Evolutionary conservation across 2,888 invertebrate genomes (phyloP).

Genomic region (Sesamia inferens): DNA sequence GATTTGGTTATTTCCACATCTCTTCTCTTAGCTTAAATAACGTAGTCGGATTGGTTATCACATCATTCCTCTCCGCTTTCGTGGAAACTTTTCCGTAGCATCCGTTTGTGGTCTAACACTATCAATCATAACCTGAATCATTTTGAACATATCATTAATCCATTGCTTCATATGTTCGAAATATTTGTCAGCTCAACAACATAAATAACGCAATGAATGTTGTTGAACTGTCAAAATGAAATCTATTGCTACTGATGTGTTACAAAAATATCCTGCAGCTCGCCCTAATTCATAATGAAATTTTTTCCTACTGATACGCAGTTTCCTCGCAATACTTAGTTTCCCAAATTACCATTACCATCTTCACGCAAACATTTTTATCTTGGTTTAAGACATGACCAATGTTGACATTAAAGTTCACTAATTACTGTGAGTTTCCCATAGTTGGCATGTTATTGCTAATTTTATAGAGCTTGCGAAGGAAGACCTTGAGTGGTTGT

Average conservation of each 20-base stretch:
- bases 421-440: slow-evolving; percentile 60
- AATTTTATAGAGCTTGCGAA: slow-evolving; percentile 63
- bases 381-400: slow-evolving; percentile 41
- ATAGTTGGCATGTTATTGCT: slow-evolving; percentile 65
- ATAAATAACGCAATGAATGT: not conserved
- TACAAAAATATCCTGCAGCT: too few relatives aligned
- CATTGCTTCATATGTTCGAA: too few relatives aligned
- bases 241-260: not conserved
- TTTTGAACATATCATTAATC: not conserved
- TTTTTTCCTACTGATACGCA: not conserved
- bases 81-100: too few relatives aligned
- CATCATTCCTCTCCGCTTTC: too few relatives aligned
- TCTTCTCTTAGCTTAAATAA: too few relatives aligned
- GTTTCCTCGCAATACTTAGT: not conserved
- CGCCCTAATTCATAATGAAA: not conserved
- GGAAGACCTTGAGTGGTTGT: slow-evolving; percentile 65
- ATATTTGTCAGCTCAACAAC: too few relatives aligned
- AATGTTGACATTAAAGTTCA: slow-evolving; percentile 50
- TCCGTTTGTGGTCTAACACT: not conserved
- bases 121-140: not conserved
- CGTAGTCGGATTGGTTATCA: too few relatives aligned
- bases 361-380: slow-evolving; percentile 49
- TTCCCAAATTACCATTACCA: slow-evolving; percentile 37
- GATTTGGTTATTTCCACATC: too few relatives aligned
- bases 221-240: not conserved